phyloP scores from a whole-genome alignment of 2,113 vertebrate genomes.

The Pseudopipra pipra region DNA sequence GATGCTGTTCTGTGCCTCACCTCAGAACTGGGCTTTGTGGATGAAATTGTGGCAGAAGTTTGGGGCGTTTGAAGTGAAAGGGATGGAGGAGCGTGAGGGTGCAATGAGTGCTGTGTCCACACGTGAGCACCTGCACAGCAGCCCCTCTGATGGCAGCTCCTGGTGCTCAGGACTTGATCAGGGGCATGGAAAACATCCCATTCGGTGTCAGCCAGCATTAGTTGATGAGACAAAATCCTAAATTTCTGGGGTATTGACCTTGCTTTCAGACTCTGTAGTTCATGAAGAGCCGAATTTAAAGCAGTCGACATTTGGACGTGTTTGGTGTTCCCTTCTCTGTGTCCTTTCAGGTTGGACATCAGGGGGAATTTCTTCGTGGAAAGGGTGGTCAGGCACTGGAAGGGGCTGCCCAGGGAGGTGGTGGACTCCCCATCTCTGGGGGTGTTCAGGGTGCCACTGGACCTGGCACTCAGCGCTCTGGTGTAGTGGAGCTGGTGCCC shows the following conservation, averaged over 20 bases:
- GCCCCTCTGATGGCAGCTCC: neutral
- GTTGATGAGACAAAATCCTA: neutral
- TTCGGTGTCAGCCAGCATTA: fast-evolving
- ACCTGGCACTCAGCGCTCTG: neutral
- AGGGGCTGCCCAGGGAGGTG: neutral
- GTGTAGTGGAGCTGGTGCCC: neutral
- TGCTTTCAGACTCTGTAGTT: neutral
- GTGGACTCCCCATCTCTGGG: neutral
- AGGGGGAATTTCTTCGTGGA: neutral
- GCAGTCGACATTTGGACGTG: fast-evolving
- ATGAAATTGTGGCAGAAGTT: neutral
- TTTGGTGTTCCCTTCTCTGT: neutral
- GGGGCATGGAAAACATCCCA: neutral
- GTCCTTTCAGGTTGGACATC: neutral
- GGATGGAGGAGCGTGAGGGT: neutral
- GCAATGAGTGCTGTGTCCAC: too few relatives aligned
- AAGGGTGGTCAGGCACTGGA: neutral
- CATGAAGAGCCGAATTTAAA: neutral
- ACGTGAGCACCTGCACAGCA: fast-evolving
- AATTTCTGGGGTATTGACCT: neutral
- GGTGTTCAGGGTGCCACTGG: neutral
- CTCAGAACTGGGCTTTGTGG: neutral
- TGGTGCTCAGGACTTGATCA: fast-evolving
- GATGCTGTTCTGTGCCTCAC: neutral
- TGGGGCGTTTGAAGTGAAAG: neutral